Evolutionary conservation across 2,797 vertebrate genomes (phyloP), one percentile per base, ranked within the genome.

Genomic region (Acridotheres tristis): DNA sequence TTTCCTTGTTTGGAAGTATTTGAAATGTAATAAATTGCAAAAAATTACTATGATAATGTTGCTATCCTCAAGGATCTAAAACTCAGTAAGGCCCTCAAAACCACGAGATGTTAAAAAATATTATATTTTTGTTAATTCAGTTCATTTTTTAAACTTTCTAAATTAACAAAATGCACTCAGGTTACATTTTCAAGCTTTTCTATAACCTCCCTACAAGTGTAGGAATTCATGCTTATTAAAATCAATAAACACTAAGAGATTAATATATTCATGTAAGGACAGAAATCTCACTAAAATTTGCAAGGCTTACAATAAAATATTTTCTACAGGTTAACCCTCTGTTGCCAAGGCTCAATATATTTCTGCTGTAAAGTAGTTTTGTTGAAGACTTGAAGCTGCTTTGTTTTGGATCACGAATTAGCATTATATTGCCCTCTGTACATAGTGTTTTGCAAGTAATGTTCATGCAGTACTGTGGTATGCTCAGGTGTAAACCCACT

Each of bases 1-100:
- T 69, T 90, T 68, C 7, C 38, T 47, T 66, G 29, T 63, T 55
- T 90, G 30, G 25, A 86, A 78, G 47, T 78, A 80, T 93, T 93
- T 88, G 59, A 90, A 34, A 66, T 36, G 6, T 58, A 43, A 8
- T 38, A n/a, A 13, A 23, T 62, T 58, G 47, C 14, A 94, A 94
- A 88, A 90, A 85, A 76, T 76, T 76, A 18, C 17, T 48, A n/a
- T 36, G 42, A 0, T 89, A 55, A 40, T 76, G 1, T 66, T 76
- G 6, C 11, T 88, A 23, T 69, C 40, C 14, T 79, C n/a, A 59
- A 69, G 63, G 54, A 66, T 42, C 7, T 73, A 58, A 76, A 83
- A 63, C 6, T 68, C 36, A 4, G 1, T 55, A 71, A 75, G 11
- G 23, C 12, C 73, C 42, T 86, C 26, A 65, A 51, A 94, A 85